Evolutionary conservation across 2,113 vertebrate genomes (phyloP).

Genomic region (Phocoena sinus): DNA sequence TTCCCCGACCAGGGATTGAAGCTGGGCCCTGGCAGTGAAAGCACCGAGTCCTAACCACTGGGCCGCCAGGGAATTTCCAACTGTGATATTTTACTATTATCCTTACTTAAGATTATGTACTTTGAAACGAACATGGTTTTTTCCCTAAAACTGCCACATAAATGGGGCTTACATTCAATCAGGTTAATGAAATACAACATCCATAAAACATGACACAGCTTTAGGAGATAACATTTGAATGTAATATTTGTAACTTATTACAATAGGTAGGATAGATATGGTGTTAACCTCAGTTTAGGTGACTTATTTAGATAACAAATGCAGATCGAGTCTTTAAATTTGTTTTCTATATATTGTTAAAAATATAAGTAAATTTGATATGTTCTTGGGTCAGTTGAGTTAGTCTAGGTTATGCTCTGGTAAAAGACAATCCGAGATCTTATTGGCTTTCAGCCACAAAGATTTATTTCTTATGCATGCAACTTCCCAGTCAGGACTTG

Average conservation of each 20-base stretch:
- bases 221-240: neutral
- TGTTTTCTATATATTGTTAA: neutral
- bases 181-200: neutral
- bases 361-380: neutral
- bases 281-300: constrained; percentile 14
- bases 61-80: neutral
- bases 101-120: neutral
- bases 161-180: neutral
- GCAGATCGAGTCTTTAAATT: neutral
- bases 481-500: neutral
- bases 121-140: neutral
- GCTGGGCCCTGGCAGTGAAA: neutral
- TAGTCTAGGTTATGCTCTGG: neutral
- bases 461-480: neutral
- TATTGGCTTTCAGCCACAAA: neutral
- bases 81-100: neutral
- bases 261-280: neutral
- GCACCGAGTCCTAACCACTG: neutral
- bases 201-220: neutral
- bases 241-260: constrained; percentile 8
- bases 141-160: neutral
- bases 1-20: neutral
- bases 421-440: neutral
- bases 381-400: neutral
- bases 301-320: constrained; percentile 11